Conservation (phyloP, 2,113 vertebrate species). For the Siniperca knerii region DNA sequence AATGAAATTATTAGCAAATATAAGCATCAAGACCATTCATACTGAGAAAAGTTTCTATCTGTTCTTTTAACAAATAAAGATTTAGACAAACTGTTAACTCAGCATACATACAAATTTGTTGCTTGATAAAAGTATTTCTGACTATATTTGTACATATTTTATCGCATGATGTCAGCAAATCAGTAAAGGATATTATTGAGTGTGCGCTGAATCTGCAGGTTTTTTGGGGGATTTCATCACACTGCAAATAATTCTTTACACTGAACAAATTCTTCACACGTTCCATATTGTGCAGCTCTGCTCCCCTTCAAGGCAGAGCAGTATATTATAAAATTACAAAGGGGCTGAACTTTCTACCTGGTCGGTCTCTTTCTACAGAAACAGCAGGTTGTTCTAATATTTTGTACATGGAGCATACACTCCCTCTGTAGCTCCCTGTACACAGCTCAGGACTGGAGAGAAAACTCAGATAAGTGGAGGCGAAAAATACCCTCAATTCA, state of each 20-base stretch:
- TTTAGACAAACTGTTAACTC: not conserved
- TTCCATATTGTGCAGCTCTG: not conserved
- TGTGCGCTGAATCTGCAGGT: not conserved
- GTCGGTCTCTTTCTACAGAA: slow-evolving; percentile 11
- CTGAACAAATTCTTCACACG: not conserved
- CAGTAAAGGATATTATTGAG: not conserved
- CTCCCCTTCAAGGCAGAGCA: not conserved
- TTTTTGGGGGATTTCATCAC: not conserved
- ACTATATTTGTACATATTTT: not conserved
- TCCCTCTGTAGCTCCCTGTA: slow-evolving; percentile 17
- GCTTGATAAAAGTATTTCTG: not conserved
- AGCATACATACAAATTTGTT: not conserved
- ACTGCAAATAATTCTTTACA: not conserved
- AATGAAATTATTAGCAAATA: not conserved
- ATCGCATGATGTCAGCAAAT: not conserved
- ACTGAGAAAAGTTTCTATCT: not conserved
- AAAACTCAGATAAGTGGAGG: slow-evolving; percentile 43
- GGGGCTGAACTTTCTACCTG: not conserved
- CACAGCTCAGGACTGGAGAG: slow-evolving; percentile 39
- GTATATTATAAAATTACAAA: not conserved
- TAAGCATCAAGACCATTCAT: not conserved
- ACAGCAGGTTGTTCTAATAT: slow-evolving; percentile 23
- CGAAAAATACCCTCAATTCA: slow-evolving; percentile 48
- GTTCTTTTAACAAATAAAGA: not conserved
- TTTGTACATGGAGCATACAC: not conserved